These are phyloP conservation scores for Antedon mediterranea DNA, from an alignment of 53 echinoderm and acorn worm genomes.

Conservation along the genomic window DNA sequence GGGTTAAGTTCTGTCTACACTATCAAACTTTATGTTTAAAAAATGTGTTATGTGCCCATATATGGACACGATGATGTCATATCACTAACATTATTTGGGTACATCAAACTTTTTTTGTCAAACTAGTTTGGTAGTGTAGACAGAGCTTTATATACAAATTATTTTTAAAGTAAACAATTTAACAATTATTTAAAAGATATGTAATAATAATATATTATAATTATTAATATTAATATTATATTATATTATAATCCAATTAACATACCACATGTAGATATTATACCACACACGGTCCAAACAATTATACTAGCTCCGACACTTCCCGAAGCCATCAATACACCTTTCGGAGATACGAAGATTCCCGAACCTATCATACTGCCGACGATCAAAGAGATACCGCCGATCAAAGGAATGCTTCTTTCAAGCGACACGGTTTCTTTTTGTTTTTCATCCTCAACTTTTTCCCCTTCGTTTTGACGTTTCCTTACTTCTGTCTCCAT, in stretches of 20 bases:
- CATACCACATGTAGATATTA: constrained; percentile 14
- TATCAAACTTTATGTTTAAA: too few species aligned
- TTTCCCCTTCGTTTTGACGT: neutral
- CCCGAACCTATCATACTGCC: constrained; percentile 18
- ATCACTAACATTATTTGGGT: too few species aligned
- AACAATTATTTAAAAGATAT: too few species aligned
- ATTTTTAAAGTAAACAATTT: too few species aligned
- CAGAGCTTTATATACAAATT: too few species aligned
- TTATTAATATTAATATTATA: too few species aligned
- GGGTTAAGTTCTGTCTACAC: too few species aligned
- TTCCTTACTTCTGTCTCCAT: neutral
- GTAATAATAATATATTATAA: too few species aligned
- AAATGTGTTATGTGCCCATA: too few species aligned
- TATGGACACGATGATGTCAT: too few species aligned
- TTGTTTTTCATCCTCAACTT: neutral
- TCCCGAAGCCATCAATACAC: constrained; percentile 3
- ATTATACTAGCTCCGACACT: constrained; percentile 18
- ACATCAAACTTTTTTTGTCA: too few species aligned
- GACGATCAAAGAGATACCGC: constrained; percentile 7
- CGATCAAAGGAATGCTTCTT: constrained; percentile 7
- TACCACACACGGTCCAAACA: constrained; percentile 11
- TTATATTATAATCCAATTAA: neutral
- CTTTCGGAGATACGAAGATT: constrained; percentile 15
- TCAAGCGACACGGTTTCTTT: neutral
- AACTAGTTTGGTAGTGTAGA: too few species aligned